Evolutionary conservation across 2,888 invertebrate species (phyloP).

Genomic region (Amphipoea oculea): DNA sequence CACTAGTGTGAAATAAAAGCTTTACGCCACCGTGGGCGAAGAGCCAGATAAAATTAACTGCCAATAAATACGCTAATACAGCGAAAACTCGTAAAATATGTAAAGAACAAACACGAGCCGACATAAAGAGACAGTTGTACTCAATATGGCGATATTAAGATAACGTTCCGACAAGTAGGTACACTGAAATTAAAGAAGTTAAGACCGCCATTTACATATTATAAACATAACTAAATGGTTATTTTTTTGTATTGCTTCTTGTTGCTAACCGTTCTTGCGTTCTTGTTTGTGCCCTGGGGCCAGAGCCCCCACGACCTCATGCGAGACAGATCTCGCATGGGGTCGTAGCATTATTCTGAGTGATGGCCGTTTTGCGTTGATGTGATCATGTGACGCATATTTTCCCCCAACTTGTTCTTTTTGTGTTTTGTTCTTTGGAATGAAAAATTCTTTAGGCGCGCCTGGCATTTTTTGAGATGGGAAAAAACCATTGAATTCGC

Average conservation of each 20-base stretch:
- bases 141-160: conserved; percentile 58
- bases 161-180: conserved; percentile 43
- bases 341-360: too few relatives aligned
- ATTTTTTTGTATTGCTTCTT: background rate
- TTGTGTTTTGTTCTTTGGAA: too few relatives aligned
- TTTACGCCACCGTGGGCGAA: conserved; percentile 22
- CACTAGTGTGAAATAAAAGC: conserved; percentile 9
- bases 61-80: conserved; percentile 59
- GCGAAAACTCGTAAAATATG: conserved; percentile 59
- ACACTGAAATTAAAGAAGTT: conserved; percentile 35
- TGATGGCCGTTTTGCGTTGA: too few relatives aligned
- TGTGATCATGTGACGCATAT: too few relatives aligned
- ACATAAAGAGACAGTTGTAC: conserved; percentile 52
- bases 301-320: too few relatives aligned
- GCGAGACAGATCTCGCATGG: too few relatives aligned
- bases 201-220: conserved; percentile 3
- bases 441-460: too few relatives aligned
- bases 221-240: background rate
- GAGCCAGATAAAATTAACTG: conserved; percentile 39
- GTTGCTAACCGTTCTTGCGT: background rate
- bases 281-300: background rate
- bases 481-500: too few relatives aligned
- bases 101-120: conserved; percentile 62
- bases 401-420: too few relatives aligned
- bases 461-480: too few relatives aligned